These are phyloP conservation scores for Anas platyrhynchos DNA, from an alignment of 2,113 vertebrate genomes.

Conservation along the genomic window DNA sequence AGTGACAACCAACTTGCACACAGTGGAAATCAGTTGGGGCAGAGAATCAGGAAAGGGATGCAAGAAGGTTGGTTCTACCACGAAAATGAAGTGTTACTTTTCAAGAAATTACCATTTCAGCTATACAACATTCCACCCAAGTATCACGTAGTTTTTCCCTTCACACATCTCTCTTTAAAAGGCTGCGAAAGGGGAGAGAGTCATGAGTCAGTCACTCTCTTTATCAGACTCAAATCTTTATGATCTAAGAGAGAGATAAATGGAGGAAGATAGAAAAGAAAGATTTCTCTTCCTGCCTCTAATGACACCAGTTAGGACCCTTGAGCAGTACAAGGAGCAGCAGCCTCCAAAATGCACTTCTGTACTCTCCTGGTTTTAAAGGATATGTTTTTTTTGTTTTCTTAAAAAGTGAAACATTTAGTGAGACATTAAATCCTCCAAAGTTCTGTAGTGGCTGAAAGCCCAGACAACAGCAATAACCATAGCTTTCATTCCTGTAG, in stretches of 20 bases:
- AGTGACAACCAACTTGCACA: not conserved
- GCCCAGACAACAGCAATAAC: not conserved
- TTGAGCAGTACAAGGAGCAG: not conserved
- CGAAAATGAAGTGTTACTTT: not conserved
- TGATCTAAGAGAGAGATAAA: not conserved
- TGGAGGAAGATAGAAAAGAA: not conserved
- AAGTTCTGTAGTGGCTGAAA: not conserved
- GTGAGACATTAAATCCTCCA: not conserved
- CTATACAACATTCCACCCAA: not conserved
- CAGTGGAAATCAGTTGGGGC: not conserved
- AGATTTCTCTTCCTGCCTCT: not conserved
- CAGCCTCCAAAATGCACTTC: not conserved
- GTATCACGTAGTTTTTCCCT: not conserved
- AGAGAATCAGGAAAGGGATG: not conserved
- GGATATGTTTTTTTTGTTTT: not conserved
- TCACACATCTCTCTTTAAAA: not conserved
- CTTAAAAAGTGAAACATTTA: not conserved
- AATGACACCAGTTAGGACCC: not conserved
- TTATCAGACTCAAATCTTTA: constrained; percentile 5
- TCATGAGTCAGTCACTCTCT: not conserved
- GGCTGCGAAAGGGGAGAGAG: not conserved
- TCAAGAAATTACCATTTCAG: not conserved
- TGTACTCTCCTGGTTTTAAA: not conserved
- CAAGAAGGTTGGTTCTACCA: not conserved
- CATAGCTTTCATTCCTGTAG: not conserved